Evolutionary conservation across 2,888 invertebrate species (phyloP), one percentile per base, ranked within the genome.

Genomic region (Andrena hattorfiana): DNA sequence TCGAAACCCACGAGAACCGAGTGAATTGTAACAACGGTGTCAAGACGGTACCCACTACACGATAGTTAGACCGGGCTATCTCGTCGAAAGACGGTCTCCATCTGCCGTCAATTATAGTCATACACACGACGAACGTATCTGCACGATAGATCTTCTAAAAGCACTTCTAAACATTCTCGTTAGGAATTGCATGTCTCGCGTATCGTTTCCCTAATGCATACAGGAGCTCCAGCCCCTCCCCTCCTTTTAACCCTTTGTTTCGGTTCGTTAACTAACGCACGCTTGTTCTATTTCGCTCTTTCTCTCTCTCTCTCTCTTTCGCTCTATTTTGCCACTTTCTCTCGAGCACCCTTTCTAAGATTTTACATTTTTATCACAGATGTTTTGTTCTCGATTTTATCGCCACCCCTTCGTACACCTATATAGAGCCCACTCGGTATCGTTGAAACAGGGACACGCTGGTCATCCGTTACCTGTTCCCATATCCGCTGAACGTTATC

Each of bases 321-420:
- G 42, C 42, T 42, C 42, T 42, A 42, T 42, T 42, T 70, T 69
- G 66, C 56, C 51, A 49, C 74, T 77, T 71, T 67, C 83, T 77
- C 88, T 88, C 91, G 88, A 91, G 88, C 88, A 89, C 89, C 88
- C 83, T 81, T 85, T 80, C 87, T 90, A 89, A 87, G 87, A 89
- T 89, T 90, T 89, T 88, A 87, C 89, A 89, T 64, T 85, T 89
- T 90, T 88, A 91, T 92, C 92, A 91, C 91, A 91, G 91, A 92
- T 92, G 90, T 92, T 91, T 90, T 85, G 78, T 89, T 88, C 86
- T 89, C 88, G 82, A 81, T 77, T 89, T 83, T 42, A 86, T 77
- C 70, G 77, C 64, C 82, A 74, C 87, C 83, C 78, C 67, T 63
- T 51, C 67, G 72, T 72, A 42, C 42, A 42, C 42, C 66, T 49